Evolutionary conservation across 2,113 vertebrate genomes (phyloP).

Genomic region (Zosterops lateralis): DNA sequence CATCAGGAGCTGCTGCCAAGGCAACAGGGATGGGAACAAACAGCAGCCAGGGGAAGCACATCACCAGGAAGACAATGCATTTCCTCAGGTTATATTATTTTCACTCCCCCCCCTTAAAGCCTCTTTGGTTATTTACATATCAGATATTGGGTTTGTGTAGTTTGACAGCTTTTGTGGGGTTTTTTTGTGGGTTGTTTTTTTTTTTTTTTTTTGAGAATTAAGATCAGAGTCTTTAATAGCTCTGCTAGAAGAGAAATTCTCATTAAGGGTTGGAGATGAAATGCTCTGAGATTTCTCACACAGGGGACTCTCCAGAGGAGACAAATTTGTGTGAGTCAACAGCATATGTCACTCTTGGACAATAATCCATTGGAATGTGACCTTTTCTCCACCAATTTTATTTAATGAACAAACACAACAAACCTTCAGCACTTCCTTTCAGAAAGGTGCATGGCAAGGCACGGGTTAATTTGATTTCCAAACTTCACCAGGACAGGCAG

Average conservation of each 20-base stretch:
- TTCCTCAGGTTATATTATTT: background rate
- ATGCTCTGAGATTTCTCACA: background rate
- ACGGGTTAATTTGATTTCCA: conserved; percentile 5
- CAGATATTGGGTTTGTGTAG: background rate
- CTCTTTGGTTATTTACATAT: background rate
- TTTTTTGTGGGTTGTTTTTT: no score
- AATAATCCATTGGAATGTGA: conserved; percentile 15
- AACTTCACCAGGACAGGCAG: background rate
- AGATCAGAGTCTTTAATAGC: background rate
- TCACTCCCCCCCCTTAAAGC: background rate
- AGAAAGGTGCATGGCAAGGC: background rate
- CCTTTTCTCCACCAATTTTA: background rate
- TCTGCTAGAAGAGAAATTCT: background rate
- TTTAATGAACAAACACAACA: conserved; percentile 41
- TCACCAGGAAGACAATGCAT: background rate
- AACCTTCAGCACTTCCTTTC: background rate
- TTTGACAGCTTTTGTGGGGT: background rate
- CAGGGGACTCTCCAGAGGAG: conserved; percentile 1
- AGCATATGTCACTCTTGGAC: conserved; percentile 31
- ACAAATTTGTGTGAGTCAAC: conserved; percentile 48
- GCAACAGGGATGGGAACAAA: conserved; percentile 2
- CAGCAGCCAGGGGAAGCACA: background rate
- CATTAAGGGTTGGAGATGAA: background rate
- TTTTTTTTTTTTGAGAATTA: background rate
- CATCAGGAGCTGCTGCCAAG: conserved; percentile 33